phyloP scores from a whole-genome alignment of 2,797 vertebrate species.

The Pagetopsis macropterus region DNA sequence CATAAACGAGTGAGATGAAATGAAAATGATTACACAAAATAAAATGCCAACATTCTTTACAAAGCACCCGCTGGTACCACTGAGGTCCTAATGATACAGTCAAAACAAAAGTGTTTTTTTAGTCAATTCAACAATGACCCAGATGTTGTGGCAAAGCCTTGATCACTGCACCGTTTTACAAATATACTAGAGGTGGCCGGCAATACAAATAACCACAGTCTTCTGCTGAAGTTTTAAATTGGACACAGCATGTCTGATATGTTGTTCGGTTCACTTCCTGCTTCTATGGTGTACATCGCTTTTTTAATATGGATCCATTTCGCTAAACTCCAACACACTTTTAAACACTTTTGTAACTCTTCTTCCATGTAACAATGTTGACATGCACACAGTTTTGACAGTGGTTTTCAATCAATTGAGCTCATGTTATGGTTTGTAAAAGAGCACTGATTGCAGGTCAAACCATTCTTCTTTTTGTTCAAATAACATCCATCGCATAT shows the following conservation, averaged over 20 bases:
- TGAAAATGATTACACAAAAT: conserved; percentile 61
- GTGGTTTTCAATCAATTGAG: conserved; percentile 46
- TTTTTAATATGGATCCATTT: conserved; percentile 35
- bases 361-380: conserved; percentile 36
- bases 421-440: conserved; percentile 37
- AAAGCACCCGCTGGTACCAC: conserved; percentile 80
- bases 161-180: conserved; percentile 23
- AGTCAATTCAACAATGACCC: conserved; percentile 12
- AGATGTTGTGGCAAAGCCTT: conserved; percentile 27
- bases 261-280: conserved; percentile 33
- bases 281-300: conserved; percentile 44
- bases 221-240: conserved; percentile 22
- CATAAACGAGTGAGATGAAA: conserved; percentile 65
- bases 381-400: no score
- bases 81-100: conserved; percentile 84
- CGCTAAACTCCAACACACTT: conserved; percentile 21
- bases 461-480: conserved; percentile 49
- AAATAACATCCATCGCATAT: conserved; percentile 60
- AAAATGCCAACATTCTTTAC: conserved; percentile 79
- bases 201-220: conserved; percentile 11
- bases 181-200: neutral
- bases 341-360: conserved; percentile 24
- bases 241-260: conserved; percentile 38
- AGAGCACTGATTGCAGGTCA: conserved; percentile 52
- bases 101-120: conserved; percentile 79